Conservation (phyloP, 2,888 invertebrate genomes). For the Nudaria mundana region DNA sequence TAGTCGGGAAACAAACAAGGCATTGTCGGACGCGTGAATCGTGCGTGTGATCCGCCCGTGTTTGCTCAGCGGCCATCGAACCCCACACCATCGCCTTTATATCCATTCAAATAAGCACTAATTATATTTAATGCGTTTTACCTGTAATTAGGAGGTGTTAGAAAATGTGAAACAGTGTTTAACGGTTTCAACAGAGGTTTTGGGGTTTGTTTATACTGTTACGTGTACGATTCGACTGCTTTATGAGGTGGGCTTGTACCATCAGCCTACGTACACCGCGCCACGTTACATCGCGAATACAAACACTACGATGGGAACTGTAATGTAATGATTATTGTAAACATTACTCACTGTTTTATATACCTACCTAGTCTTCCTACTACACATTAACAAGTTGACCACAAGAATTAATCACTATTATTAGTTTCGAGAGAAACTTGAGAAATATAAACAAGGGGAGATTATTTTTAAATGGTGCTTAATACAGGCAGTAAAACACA, state of each 20-base stretch:
- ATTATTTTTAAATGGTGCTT: slow-evolving; percentile 24
- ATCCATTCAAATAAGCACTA: slow-evolving; percentile 72
- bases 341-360: slow-evolving; percentile 50
- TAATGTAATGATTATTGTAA: slow-evolving; percentile 65
- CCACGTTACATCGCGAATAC: slow-evolving; percentile 58
- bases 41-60: slow-evolving; percentile 48
- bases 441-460: slow-evolving; percentile 19
- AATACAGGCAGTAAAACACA: slow-evolving; percentile 24
- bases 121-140: slow-evolving; percentile 75
- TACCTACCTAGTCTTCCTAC: slow-evolving; percentile 27
- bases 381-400: slow-evolving; percentile 20
- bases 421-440: slow-evolving; percentile 14
- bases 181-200: slow-evolving; percentile 59
- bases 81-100: slow-evolving; percentile 50
- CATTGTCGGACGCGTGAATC: slow-evolving; percentile 50
- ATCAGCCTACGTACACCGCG: too few relatives aligned
- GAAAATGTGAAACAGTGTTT: slow-evolving; percentile 69
- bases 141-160: slow-evolving; percentile 77
- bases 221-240: slow-evolving; percentile 59
- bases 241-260: slow-evolving; percentile 62
- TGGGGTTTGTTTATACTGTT: slow-evolving; percentile 58
- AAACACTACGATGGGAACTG: slow-evolving; percentile 52
- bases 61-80: slow-evolving; percentile 61
- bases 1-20: slow-evolving; percentile 52
- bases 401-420: slow-evolving; percentile 31